phyloP scores from a whole-genome alignment of 2,113 vertebrate species.

The Martes martes region DNA sequence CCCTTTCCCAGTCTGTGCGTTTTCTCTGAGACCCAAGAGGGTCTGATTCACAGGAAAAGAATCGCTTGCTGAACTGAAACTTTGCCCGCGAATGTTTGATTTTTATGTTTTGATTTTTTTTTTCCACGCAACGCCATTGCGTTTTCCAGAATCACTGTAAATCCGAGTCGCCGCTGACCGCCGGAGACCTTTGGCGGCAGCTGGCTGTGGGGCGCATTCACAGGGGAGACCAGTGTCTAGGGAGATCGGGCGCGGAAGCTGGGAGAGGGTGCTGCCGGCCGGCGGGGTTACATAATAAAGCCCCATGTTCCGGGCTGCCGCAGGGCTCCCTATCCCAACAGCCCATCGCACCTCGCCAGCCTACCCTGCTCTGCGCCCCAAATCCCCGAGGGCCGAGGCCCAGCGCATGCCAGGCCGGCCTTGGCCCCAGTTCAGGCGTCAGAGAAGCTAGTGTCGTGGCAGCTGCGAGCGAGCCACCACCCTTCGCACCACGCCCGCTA shows the following conservation, averaged over 20 bases:
- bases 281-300: background rate
- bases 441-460: background rate
- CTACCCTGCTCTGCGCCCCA: background rate
- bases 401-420: background rate
- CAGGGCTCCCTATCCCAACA: background rate
- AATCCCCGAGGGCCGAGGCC: background rate
- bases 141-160: slow-evolving; percentile 51
- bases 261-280: background rate
- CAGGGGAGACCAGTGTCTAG: background rate
- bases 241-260: background rate
- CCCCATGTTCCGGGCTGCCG: background rate
- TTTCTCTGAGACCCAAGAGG: background rate
- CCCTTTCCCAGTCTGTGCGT: background rate
- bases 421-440: background rate
- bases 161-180: slow-evolving; percentile 21
- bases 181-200: background rate
- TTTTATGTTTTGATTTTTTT: slow-evolving; percentile 47
- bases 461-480: background rate
- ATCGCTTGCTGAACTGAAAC: background rate
- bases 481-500: background rate
- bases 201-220: background rate
- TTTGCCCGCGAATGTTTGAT: slow-evolving; percentile 27
- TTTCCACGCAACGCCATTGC: background rate
- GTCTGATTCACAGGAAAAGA: slow-evolving; percentile 16
- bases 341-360: background rate